Base-by-base conservation (phyloP, 2,888 invertebrate genomes). In the Ceramica pisi region DNA sequence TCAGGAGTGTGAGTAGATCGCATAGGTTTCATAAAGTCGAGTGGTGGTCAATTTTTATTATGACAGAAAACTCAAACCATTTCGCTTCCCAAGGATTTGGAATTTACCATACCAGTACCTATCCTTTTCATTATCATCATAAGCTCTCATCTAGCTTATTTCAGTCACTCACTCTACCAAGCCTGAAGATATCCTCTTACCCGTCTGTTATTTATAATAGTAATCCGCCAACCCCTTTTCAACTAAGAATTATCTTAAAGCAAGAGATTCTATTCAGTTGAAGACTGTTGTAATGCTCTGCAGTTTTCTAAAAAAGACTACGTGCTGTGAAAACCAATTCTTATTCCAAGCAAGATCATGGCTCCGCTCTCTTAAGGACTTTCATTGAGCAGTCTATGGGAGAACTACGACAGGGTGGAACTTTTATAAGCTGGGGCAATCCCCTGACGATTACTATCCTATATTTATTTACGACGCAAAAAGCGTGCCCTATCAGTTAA, bases 401-500 rank as follows among this genome's bases (percentile, higher is more conserved):
- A 21, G 8, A n/a, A 12, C 57, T 7, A 35, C 7, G 2, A n/a
- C 35, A 38, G 14, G 8, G 9, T 19, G 14, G 21, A 14, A 35
- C 10, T 65, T 23, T 19, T 31, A 19, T 23, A 7, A 10, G n/a
- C n/a, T 35, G 7, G 2, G 2, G 5, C 7, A n/a, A 14, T 56
- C 56, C 56, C 46, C 5, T 55, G 7, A 50, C 57, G n/a, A 56
- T 31, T 44, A 23, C 26, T 0, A 0, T 14, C 12, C 50, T 60
- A 31, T 19, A 59, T 51, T 50, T 19, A 26, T 65, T 57, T 16
- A 59, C 26, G n/a, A 5, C 21, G 3, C 6, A 53, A 50, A 50
- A 59, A 57, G 53, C 46, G 2, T 14, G 14, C 46, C 70, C 50
- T 63, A 71, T 63, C 66, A 59, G 21, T 61, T 61, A 63, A 62